Evolutionary conservation across 2,113 vertebrate species (phyloP), one percentile per base, ranked within the genome.

Genomic region (Lophius piscatorius): DNA sequence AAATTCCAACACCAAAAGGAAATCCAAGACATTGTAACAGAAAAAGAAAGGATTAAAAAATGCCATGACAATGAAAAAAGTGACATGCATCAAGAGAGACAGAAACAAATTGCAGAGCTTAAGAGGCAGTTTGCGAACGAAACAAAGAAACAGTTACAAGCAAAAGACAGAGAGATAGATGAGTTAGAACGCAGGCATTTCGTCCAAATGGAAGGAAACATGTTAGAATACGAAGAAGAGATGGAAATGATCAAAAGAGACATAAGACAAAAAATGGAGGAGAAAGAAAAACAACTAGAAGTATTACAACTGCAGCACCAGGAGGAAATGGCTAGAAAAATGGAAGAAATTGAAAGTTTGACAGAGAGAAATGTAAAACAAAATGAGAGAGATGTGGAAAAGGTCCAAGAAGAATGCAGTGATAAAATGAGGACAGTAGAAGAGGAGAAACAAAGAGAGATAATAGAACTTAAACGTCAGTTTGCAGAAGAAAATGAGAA

Each of bases 211-310:
- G 38, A 54, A 31, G 65, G 10, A 35, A 58, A 24, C 6, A 14
- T 13, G 1, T 14, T 13, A 6, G 49, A 85, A 47, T 55, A 26
- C 11, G 63, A 87, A 34, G 77, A 72, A 52, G 70, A 78, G 22
- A 75, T 55, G 13, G 55, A 70, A 34, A 45, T 0, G 2, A 65
- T 64, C 45, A 38, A 49, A 52, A 42, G 31, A 16, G 46, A 70
- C 10, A 2, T 59, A 16, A 10, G 4, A 5, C 4, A 56, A 40
- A 60, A 26, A n/a, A 41, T 38, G 39, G 62, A 34, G 8, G 70
- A 57, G 58, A 83, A 21, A 76, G 71, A 84, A 7, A 73, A 54
- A 26, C 52, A 74, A 46, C 21, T 51, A 3, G 61, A 56, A 11
- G 35, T 6, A 6, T 56, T 78, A 13, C 76, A 69, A 41, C 1